Evolutionary conservation across 2,797 vertebrate genomes (phyloP).

Genomic region (Cuniculus paca): DNA sequence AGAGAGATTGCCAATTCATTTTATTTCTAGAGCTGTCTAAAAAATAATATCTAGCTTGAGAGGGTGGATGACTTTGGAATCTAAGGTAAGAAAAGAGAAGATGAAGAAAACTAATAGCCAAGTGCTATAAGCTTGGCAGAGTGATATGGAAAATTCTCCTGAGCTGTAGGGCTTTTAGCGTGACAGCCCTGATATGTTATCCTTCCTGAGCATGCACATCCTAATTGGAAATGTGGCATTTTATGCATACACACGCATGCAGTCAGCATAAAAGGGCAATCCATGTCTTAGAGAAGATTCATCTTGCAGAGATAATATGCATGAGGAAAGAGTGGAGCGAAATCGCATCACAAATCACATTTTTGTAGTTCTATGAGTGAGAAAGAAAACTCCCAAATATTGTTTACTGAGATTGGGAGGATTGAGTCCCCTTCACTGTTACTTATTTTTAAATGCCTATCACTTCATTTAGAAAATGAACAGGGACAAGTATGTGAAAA

Average conservation of each 20-base stretch:
- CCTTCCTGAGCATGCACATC: conserved; percentile 54
- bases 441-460: conserved; percentile 29
- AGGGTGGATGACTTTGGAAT: conserved; percentile 45
- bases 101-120: conserved; percentile 8
- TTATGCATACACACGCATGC: conserved; percentile 66
- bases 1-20: conserved; percentile 5
- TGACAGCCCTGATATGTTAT: conserved; percentile 70
- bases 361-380: conserved; percentile 10
- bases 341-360: conserved; percentile 70
- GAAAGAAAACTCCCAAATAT: neutral
- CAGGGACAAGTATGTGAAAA: neutral
- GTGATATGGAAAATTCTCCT: conserved; percentile 33
- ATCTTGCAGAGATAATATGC: conserved; percentile 71
- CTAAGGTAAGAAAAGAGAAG: conserved; percentile 44
- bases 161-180: conserved; percentile 64
- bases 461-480: conserved; percentile 5
- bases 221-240: conserved; percentile 80
- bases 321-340: conserved; percentile 8
- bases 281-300: conserved; percentile 76
- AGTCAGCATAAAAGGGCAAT: conserved; percentile 73
- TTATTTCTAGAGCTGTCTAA: conserved; percentile 11
- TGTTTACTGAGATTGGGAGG: neutral
- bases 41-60: conserved; percentile 6
- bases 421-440: neutral
- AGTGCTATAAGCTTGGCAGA: neutral